These are phyloP conservation scores for Rhyacophila brunnea DNA, from an alignment of 1,140 invertebrate genomes.

Conservation along the genomic window DNA sequence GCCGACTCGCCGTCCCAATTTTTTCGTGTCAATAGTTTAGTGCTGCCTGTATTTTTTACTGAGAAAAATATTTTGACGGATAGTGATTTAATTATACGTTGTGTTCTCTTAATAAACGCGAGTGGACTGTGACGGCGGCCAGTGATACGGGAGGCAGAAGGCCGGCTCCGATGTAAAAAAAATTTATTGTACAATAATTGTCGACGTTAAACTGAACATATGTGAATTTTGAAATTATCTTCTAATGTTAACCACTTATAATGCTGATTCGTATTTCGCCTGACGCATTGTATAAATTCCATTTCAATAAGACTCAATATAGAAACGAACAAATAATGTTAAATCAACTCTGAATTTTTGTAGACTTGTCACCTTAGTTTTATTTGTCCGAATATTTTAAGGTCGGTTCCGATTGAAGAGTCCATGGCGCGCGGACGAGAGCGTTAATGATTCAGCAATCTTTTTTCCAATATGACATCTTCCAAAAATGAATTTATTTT, in stretches of 20 bases:
- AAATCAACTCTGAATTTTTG: no score
- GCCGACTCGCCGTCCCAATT: not conserved
- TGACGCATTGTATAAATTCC: no score
- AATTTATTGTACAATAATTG: no score
- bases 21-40: slow-evolving; percentile 12
- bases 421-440: no score
- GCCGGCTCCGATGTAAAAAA: slow-evolving; percentile 24
- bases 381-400: slow-evolving; percentile 10
- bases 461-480: slow-evolving; percentile 8
- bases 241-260: no score
- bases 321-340: no score
- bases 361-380: slow-evolving; percentile 5
- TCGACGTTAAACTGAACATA: no score
- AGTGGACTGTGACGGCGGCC: slow-evolving; percentile 19
- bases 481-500: slow-evolving; percentile 20
- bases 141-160: slow-evolving; percentile 28
- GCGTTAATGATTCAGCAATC: slow-evolving; percentile 7
- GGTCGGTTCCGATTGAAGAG: no score
- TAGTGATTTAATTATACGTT: slow-evolving; percentile 29
- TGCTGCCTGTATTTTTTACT: slow-evolving; percentile 18
- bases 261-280: no score
- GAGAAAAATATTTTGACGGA: slow-evolving; percentile 23
- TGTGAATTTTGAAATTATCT: no score
- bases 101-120: slow-evolving; percentile 28
- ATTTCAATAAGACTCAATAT: slow-evolving; percentile 4